Base-by-base conservation (phyloP, 2,113 vertebrate genomes). In the Centrocercus urophasianus region DNA sequence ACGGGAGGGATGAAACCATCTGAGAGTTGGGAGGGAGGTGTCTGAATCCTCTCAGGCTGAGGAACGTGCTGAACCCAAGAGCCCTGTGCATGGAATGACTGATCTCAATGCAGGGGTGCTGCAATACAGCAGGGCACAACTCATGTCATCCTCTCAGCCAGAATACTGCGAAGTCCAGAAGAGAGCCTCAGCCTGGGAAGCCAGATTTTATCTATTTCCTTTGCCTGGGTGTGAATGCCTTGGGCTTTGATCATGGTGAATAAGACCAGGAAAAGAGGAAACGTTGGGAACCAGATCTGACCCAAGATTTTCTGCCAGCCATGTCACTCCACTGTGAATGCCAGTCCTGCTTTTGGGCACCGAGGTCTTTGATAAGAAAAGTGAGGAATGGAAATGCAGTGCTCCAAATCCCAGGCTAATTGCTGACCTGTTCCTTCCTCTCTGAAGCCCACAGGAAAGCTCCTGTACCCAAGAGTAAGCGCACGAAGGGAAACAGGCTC, bases 31-130 rank as follows among this genome's bases (percentile, higher is more conserved):
- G 60, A 11, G 8, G 57, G 71, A 45, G 18, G 21, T 16, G 22
- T 52, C 70, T 17, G n/a, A 36, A 30, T 25, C 16, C 38, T 36
- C 34, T 71, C 0, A 2, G 27, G 24, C 32, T 10, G 34, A 69
- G 78, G 22, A 25, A 65, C 17, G 36, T 1, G 3, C 52, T 30
- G 57, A 22, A 78, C 83, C 19, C 0, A 0, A 13, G 18, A n/a
- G 22, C 47, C 32, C 48, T 0, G 1, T 2, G 14, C 0, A 6
- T 83, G 88, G 13, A 12, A 30, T 69, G 69, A 48, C 36, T 0
- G 3, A 50, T 86, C 27, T 73, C 70, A 56, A 20, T 0, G 0
- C 43, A 0, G 0, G 21, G 32, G 19, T 84, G 60, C 48, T 0
- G 47, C 54, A 64, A 74, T 67, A 42, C 54, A 70, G 4, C 7